Conservation (phyloP, 2,113 vertebrate species). For the Periophthalmodon schlosseri region DNA sequence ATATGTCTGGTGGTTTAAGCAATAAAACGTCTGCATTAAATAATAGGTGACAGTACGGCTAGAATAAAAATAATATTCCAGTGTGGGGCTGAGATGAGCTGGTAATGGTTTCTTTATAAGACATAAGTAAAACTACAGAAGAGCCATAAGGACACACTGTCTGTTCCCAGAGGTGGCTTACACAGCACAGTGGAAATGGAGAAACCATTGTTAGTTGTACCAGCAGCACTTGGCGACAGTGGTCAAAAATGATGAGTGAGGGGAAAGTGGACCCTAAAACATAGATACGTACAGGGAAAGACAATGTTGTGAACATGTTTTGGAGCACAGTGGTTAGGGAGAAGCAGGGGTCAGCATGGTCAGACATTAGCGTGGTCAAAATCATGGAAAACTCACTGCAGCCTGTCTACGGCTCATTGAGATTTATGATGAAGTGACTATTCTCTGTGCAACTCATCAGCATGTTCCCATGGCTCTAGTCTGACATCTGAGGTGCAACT, state of each 20-base stretch:
- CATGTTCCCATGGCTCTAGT: constrained; percentile 29
- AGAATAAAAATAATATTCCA: constrained; percentile 5
- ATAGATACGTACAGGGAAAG: constrained; percentile 38
- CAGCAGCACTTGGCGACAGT: constrained; percentile 39
- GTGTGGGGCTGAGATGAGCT: constrained; percentile 1
- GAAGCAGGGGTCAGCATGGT: constrained; percentile 44
- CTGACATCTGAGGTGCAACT: constrained; percentile 25
- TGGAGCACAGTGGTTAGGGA: constrained; percentile 34
- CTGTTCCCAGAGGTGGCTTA: constrained; percentile 19
- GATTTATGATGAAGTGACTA: constrained; percentile 55
- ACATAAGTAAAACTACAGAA: constrained; percentile 19
- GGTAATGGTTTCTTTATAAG: constrained; percentile 3
- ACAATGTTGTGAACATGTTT: constrained; percentile 50
- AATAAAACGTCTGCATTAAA: constrained; percentile 10
- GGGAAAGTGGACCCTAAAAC: constrained; percentile 44
- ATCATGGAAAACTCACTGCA: constrained; percentile 57
- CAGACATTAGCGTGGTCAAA: constrained; percentile 34
- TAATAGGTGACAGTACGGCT: constrained; percentile 4
- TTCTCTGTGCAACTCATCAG: constrained; percentile 62
- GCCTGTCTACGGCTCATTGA: constrained; percentile 45
- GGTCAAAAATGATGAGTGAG: constrained; percentile 45
- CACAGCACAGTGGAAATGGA: constrained; percentile 26
- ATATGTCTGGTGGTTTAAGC: constrained; percentile 2
- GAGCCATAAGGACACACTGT: constrained; percentile 11
- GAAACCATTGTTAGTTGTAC: constrained; percentile 34